Evolutionary conservation across 2,113 vertebrate species (phyloP).

Genomic region (Entosphenus tridentatus): DNA sequence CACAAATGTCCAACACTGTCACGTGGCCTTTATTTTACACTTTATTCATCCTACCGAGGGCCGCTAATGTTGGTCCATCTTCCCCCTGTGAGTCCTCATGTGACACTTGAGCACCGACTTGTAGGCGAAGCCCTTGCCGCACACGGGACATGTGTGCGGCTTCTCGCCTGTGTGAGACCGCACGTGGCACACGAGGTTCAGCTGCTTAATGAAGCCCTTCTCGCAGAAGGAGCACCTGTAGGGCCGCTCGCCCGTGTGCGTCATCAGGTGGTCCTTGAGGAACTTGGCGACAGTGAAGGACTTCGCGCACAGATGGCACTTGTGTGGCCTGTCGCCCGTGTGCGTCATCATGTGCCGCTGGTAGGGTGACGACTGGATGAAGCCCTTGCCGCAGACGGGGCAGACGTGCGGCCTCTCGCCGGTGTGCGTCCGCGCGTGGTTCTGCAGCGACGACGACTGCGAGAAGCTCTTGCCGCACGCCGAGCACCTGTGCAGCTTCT

Average conservation of each 20-base stretch:
- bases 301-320: slow-evolving; percentile 60
- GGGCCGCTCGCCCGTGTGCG: slow-evolving; percentile 64
- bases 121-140: slow-evolving; percentile 4
- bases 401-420: slow-evolving; percentile 2
- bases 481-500: neutral
- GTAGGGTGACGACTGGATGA: neutral
- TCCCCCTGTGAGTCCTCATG: neutral
- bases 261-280: slow-evolving; percentile 62
- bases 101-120: neutral
- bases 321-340: slow-evolving; percentile 21
- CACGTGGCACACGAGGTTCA: neutral
- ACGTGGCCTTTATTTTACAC: no score
- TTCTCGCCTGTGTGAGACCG: neutral
- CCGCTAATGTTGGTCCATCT: no score
- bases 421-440: slow-evolving; percentile 3
- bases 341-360: slow-evolving; percentile 3
- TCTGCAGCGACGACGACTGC: neutral
- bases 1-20: no score
- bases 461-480: slow-evolving; percentile 1
- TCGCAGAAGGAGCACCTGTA: slow-evolving; percentile 67
- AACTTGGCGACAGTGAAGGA: slow-evolving; percentile 66
- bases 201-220: neutral
- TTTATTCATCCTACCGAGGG: no score
- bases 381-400: neutral
- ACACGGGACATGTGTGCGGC: neutral